Percentiles rank a stretch among this genome's conserved stretches.
Conservation (phyloP, 2,113 vertebrate genomes). For the Alligator sinensis region DNA sequence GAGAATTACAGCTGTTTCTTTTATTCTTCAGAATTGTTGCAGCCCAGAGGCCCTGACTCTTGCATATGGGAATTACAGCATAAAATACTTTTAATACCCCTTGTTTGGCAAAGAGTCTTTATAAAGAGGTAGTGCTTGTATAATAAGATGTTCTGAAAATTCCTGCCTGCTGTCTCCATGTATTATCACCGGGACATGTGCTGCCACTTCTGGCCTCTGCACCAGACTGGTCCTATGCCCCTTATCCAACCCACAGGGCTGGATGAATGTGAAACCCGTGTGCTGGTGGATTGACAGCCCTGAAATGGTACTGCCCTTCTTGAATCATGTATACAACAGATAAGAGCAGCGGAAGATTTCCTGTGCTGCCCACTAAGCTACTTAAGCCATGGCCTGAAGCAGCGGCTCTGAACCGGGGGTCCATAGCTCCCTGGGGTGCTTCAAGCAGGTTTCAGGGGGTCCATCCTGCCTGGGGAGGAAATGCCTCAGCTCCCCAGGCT, state of each 20-base stretch:
- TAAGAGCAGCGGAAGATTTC: neutral
- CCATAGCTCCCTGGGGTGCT: no score
- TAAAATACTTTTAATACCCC: neutral
- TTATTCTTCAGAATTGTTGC: neutral
- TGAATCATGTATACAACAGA: neutral
- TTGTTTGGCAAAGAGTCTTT: accelerated
- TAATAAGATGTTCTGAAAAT: neutral
- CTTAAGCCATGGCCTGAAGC: neutral
- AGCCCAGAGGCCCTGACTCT: neutral
- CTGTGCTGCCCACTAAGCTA: neutral
- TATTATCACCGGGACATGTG: neutral
- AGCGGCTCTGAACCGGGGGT: no score
- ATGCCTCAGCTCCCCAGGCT: no score
- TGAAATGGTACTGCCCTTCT: neutral
- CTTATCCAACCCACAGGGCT: no score
- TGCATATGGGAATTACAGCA: neutral
- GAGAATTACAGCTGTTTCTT: neutral
- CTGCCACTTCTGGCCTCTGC: no score
- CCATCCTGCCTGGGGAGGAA: no score
- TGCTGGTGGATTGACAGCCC: neutral
- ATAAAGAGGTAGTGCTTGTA: neutral
- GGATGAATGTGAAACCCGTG: no score
- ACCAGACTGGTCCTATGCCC: no score
- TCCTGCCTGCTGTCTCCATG: neutral
- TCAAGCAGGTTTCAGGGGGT: no score